Evolutionary conservation across 2,888 invertebrate genomes (phyloP).

Genomic region (Tineola bisselliella): DNA sequence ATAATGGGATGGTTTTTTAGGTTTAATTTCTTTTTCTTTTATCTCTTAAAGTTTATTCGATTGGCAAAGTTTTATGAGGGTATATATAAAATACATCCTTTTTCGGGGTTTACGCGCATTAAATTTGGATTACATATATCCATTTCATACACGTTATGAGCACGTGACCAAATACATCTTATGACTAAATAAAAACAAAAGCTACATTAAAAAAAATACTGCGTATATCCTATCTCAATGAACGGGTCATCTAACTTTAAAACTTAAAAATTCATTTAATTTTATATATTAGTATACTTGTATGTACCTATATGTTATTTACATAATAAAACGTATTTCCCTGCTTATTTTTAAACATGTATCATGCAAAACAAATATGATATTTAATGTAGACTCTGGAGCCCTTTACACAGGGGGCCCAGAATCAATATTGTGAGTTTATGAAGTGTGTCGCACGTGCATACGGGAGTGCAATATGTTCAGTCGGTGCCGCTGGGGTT

Average conservation of each 20-base stretch:
- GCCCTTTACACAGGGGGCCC: constrained; percentile 38
- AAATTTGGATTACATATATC: no score
- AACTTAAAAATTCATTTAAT: no score
- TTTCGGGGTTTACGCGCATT: no score
- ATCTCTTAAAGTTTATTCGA: background rate
- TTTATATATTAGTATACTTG: no score
- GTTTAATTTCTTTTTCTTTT: background rate
- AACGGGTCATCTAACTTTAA: no score
- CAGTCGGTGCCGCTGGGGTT: constrained; percentile 26
- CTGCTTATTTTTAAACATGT: constrained; percentile 3
- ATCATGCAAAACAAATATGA: constrained; percentile 28
- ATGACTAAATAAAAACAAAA: no score
- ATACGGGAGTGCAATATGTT: constrained; percentile 53
- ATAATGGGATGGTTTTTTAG: background rate
- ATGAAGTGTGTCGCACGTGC: constrained; percentile 64
- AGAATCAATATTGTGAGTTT: constrained; percentile 56
- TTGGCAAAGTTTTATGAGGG: background rate
- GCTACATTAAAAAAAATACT: no score
- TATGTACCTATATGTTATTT: background rate
- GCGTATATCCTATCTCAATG: no score
- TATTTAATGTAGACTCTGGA: constrained; percentile 49
- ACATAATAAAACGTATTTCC: background rate
- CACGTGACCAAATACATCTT: no score
- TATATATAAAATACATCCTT: no score
- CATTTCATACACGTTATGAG: no score